Base-by-base conservation (phyloP, 2,888 invertebrate genomes). In the Eueremaeus valkanovi region DNA sequence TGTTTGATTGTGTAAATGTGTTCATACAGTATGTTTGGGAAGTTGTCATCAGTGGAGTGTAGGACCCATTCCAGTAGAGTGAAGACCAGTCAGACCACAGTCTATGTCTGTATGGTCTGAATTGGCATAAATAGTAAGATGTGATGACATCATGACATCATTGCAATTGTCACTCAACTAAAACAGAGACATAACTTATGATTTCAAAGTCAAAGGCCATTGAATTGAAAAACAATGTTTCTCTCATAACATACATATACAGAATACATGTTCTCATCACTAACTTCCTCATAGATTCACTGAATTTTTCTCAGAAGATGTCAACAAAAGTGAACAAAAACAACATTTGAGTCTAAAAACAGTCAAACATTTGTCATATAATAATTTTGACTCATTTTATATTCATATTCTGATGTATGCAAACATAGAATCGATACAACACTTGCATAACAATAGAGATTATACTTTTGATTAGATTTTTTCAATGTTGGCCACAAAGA, bases 1-100 rank as follows among this genome's bases (percentile, higher is more conserved):
- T 13, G 2, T 16, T 16, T 45, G 11, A 45, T 45, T 45, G 42
- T 45, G 42, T 45, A 45, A 45, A 45, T 45, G 18, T 45, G 42
- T 45, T 3, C 13, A 45, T 55, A 24, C 21, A 11, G 9, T 21
- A 18, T 21, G 55, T 11, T 11, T 18, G 27, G 55, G 55, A 55
- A 55, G 55, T 55, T 55, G 55, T 55, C 55, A 55, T 55, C 55
- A 55, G 21, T 55, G 18, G n/a, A 21, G 55, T 55, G 55, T 55
- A n/a, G 55, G 55, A 55, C 24, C 18, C 2, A 27, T 21, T 55
- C 27, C 11, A 13, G 42, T n/a, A 45, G 18, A 3, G 42, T 8
- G 16, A 16, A 18, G 42, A 45, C 42, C 42, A 45, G 42, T 45
- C n/a, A n/a, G n/a, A n/a, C n/a, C n/a, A n/a, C n/a, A n/a, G n/a